A percentile compares a stretch with the other conserved stretches of the same genome.
Evolutionary conservation across 2,113 vertebrate genomes (phyloP).

Genomic region (Chunga burmeisteri): DNA sequence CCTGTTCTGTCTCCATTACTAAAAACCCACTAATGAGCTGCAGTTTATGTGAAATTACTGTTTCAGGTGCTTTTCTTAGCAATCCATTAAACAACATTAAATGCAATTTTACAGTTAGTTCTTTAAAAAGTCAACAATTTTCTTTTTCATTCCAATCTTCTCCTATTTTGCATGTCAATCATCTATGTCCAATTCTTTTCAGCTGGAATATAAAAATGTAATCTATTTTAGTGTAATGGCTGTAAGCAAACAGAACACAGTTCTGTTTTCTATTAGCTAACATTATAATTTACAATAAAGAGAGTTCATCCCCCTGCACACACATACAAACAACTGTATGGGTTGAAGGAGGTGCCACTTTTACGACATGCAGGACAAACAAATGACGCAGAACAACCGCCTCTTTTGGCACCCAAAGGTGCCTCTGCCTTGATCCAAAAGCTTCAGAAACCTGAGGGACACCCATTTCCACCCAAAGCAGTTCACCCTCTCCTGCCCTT

Average conservation of each 20-base stretch:
- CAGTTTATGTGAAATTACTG: not conserved
- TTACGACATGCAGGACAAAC: not conserved
- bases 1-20: not conserved
- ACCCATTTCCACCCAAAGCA: not conserved
- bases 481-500: not conserved
- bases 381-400: not conserved
- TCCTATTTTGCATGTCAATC: constrained; percentile 10
- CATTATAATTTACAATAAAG: not conserved
- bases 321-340: rapidly evolving
- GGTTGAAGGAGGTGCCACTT: not conserved
- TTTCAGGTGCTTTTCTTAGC: constrained; percentile 5
- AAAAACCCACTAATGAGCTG: not conserved
- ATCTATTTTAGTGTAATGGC: not conserved
- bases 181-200: constrained; percentile 20
- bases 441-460: not conserved
- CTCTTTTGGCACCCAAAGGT: not conserved
- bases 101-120: not conserved
- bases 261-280: constrained; percentile 9
- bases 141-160: not conserved
- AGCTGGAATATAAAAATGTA: constrained; percentile 9
- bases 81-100: constrained; percentile 6
- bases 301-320: not conserved
- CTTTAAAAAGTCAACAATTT: not conserved
- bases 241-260: not conserved
- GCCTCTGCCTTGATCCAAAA: not conserved